Percentiles rank a stretch among this genome's conserved stretches.
phyloP scores from a whole-genome alignment of 2,888 invertebrate genomes.

The Drosophila nr. perissopoda region DNA sequence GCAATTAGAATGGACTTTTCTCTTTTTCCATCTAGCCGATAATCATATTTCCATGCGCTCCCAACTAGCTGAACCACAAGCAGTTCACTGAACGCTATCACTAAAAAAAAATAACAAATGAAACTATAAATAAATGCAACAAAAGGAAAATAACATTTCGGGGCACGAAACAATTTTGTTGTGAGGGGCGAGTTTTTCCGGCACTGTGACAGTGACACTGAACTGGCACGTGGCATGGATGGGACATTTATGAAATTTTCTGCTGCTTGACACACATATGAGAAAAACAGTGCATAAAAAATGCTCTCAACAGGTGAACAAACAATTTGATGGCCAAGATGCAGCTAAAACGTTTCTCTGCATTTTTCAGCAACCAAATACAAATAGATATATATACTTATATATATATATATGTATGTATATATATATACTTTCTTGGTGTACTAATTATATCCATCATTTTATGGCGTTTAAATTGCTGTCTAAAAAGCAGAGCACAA shows the following conservation, averaged over 20 bases:
- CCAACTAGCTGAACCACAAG: neutral
- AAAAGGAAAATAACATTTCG: conserved; percentile 15
- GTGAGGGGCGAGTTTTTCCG: conserved; percentile 8
- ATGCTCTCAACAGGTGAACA: conserved; percentile 81
- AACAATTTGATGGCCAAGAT: conserved; percentile 69
- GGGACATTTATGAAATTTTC: conserved; percentile 67
- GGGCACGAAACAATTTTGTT: conserved; percentile 10
- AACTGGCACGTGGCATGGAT: conserved; percentile 46
- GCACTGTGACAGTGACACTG: conserved; percentile 46
- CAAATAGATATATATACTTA: conserved; percentile 8
- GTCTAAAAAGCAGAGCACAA: conserved; percentile 45
- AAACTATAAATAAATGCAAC: conserved; percentile 13
- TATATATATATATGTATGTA: conserved; percentile 11
- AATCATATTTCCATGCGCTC: conserved; percentile 52
- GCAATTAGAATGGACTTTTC: conserved; percentile 49
- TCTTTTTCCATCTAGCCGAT: conserved; percentile 18
- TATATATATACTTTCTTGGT: conserved; percentile 1
- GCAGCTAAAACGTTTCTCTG: conserved; percentile 13
- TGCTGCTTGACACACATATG: conserved; percentile 18
- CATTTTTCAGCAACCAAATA: conserved; percentile 5
- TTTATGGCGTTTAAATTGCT: conserved; percentile 76
- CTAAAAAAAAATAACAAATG: conserved; percentile 21
- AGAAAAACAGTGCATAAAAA: conserved; percentile 69
- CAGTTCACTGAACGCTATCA: conserved; percentile 7
- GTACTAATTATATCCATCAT: conserved; percentile 31